Percentiles rank a stretch among this genome's conserved stretches.
phyloP scores from a whole-genome alignment of 2,797 vertebrate genomes.

The Octomys mimax region DNA sequence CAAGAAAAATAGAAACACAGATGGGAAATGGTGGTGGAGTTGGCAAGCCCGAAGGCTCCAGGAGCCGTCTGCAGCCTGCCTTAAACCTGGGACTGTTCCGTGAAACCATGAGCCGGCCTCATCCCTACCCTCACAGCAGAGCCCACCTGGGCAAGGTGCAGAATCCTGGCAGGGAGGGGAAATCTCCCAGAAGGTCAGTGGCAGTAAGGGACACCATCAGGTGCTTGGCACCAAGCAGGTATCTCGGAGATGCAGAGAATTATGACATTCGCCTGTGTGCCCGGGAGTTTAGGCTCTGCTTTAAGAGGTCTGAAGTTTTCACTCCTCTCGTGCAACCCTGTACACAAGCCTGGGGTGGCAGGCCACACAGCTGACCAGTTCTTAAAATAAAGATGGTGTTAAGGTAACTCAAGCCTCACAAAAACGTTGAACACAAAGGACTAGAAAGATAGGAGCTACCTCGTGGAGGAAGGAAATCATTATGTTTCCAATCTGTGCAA shows the following conservation, averaged over 20 bases:
- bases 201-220: background rate
- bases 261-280: background rate
- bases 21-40: constrained; percentile 70
- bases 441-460: accelerated
- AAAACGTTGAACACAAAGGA: background rate
- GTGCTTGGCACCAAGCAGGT: background rate
- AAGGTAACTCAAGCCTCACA: background rate
- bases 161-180: background rate
- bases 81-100: constrained; percentile 76
- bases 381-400: background rate
- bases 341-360: background rate
- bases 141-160: background rate
- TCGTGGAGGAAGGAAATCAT: background rate
- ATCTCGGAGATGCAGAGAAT: background rate
- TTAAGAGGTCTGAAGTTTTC: background rate
- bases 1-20: constrained; percentile 83
- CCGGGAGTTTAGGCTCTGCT: background rate
- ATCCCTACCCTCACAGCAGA: background rate
- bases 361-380: background rate
- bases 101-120: background rate
- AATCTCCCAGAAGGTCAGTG: background rate
- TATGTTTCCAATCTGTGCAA: background rate
- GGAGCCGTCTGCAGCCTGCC: constrained; percentile 67
- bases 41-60: constrained; percentile 72
- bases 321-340: background rate